Percentiles rank a stretch among this genome's conserved stretches.
Conservation (phyloP, 2,113 vertebrate genomes). For the Odontesthes bonariensis region DNA sequence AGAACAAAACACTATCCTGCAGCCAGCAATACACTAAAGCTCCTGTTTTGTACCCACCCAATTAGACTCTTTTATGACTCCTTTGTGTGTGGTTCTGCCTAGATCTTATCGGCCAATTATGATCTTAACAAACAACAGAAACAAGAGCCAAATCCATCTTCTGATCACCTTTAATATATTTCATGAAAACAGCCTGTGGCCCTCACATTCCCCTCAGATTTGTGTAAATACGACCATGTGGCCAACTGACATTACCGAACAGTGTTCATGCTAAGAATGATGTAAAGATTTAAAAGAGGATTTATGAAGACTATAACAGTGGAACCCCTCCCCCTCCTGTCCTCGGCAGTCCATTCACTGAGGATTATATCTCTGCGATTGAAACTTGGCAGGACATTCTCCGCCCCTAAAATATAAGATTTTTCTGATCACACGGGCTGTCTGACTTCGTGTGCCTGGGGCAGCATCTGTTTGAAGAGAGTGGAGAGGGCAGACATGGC, state of each 20-base stretch:
- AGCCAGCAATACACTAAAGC: no score
- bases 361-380: constrained; percentile 74
- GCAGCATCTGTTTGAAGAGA: not conserved
- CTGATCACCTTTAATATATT: not conserved
- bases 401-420: constrained; percentile 52
- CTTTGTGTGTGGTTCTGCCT: not conserved
- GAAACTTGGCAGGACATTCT: constrained; percentile 69
- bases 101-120: not conserved
- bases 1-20: not conserved
- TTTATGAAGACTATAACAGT: constrained; percentile 62
- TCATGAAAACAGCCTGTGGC: not conserved
- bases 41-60: not conserved
- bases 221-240: not conserved
- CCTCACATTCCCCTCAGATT: not conserved
- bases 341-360: constrained; percentile 31
- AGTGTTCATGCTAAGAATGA: constrained; percentile 54
- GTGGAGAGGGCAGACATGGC: constrained; percentile 17
- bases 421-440: constrained; percentile 42
- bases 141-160: not conserved
- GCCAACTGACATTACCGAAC: constrained; percentile 30
- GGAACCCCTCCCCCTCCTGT: constrained; percentile 47
- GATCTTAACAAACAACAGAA: not conserved
- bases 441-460: constrained; percentile 40
- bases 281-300: constrained; percentile 73
- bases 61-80: not conserved